Conservation (phyloP, 2,888 invertebrate species). For the Bembecia ichneumoniformis region DNA sequence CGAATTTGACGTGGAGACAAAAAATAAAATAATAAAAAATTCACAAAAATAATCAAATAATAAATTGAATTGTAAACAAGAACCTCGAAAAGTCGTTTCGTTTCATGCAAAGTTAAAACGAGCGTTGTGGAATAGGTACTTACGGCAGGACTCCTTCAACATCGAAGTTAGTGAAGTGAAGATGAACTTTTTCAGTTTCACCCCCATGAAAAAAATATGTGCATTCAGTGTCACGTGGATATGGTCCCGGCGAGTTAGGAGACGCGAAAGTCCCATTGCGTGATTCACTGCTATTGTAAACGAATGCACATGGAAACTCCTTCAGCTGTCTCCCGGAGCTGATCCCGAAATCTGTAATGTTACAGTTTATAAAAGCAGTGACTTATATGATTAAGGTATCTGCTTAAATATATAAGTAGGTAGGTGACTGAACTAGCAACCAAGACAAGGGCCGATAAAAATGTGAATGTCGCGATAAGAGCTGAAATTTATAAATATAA, state of each 20-base stretch:
- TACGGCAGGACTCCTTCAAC: slow-evolving; percentile 96
- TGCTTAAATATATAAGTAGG: slow-evolving; percentile 6
- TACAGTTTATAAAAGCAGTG: neutral
- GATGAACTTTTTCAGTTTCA: slow-evolving; percentile 81
- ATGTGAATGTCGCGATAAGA: too few relatives aligned
- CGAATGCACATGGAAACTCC: slow-evolving; percentile 88
- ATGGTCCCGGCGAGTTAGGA: slow-evolving; percentile 92
- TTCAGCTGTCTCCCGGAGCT: slow-evolving; percentile 83
- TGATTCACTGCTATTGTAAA: slow-evolving; percentile 86
- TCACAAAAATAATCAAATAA: too few relatives aligned
- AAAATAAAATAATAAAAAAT: too few relatives aligned
- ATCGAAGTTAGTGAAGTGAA: slow-evolving; percentile 92
- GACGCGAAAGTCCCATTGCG: slow-evolving; percentile 87
- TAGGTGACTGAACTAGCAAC: too few relatives aligned
- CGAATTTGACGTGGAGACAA: too few relatives aligned
- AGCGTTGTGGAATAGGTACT: slow-evolving; percentile 51
- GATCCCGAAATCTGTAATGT: slow-evolving; percentile 86
- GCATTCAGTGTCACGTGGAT: slow-evolving; percentile 91
- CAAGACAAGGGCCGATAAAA: too few relatives aligned
- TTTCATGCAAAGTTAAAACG: too few relatives aligned
- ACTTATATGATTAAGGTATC: neutral
- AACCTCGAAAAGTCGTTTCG: too few relatives aligned
- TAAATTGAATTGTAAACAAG: too few relatives aligned
- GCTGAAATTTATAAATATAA: too few relatives aligned
- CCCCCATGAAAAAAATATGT: slow-evolving; percentile 92